phyloP scores from a whole-genome alignment of 1,140 invertebrate genomes.

The Drosophila mauritiana region DNA sequence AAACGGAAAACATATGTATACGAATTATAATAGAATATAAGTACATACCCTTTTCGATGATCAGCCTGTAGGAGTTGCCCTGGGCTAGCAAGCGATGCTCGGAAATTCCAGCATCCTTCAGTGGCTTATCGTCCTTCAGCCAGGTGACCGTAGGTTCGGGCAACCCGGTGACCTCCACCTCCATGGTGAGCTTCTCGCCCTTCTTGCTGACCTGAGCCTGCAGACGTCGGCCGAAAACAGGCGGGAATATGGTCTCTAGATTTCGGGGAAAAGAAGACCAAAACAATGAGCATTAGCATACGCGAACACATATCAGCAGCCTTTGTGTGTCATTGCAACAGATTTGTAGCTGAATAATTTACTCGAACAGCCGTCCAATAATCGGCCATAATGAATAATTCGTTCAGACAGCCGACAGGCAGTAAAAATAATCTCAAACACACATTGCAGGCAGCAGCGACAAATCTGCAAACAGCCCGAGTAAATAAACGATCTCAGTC shows the following conservation, averaged over 20 bases:
- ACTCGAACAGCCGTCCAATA: conserved; percentile 67
- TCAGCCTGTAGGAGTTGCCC: conserved; percentile 88
- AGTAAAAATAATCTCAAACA: conserved; percentile 69
- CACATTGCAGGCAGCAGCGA: conserved; percentile 43
- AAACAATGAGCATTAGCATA: conserved; percentile 12
- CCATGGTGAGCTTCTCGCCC: conserved; percentile 90
- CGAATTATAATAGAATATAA: background rate
- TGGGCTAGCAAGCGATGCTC: conserved; percentile 86
- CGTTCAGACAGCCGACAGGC: conserved; percentile 48
- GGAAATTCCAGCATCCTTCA: conserved; percentile 85
- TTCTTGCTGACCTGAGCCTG: conserved; percentile 91
- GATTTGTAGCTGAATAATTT: conserved; percentile 57
- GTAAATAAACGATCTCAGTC: conserved; percentile 68
- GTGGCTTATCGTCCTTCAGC: conserved; percentile 89
- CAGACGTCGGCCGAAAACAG: conserved; percentile 91
- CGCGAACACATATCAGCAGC: conserved; percentile 33
- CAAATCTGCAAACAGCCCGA: conserved; percentile 47
- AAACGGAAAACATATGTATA: background rate
- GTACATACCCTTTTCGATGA: conserved; percentile 89
- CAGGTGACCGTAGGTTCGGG: conserved; percentile 90
- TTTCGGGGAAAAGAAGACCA: conserved; percentile 18
- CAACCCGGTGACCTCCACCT: conserved; percentile 91
- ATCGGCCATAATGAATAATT: conserved; percentile 77
- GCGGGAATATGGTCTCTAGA: conserved; percentile 91
- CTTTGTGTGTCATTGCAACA: conserved; percentile 76